Percentiles rank a stretch among this genome's conserved stretches.
Conservation (phyloP, 2,888 invertebrate species). For the Lasioglossum zephyrum region DNA sequence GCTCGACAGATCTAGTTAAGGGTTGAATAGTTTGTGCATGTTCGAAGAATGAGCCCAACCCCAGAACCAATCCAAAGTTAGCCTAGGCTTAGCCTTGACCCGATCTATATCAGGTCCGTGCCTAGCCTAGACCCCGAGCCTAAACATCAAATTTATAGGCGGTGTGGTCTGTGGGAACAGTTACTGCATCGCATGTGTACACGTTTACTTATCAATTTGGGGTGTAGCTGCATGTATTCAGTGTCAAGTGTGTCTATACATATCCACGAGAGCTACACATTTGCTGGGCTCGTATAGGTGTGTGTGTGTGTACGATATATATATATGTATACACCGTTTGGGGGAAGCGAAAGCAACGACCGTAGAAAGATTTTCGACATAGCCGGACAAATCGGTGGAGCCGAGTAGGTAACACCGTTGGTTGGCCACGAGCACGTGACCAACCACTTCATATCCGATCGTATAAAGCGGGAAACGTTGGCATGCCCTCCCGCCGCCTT, state of each 20-base stretch:
- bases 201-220: not conserved
- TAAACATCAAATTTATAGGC: constrained; percentile 6
- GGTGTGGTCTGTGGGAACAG: not conserved
- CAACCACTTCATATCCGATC: constrained; percentile 71
- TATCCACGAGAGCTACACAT: not conserved
- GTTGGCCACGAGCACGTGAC: constrained; percentile 67
- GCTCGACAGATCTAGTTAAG: not conserved
- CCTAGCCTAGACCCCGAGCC: not conserved
- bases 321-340: not conserved
- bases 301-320: too few species aligned
- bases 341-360: not conserved
- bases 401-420: constrained; percentile 56
- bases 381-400: constrained; percentile 47
- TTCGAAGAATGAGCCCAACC: not conserved
- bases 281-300: not conserved
- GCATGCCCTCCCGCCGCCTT: constrained; percentile 38
- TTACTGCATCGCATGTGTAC: not conserved
- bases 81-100: constrained; percentile 11
- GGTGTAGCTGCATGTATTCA: not conserved
- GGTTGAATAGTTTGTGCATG: not conserved
- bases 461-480: constrained; percentile 64
- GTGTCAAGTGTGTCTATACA: not conserved
- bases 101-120: not conserved
- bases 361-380: constrained; percentile 15
- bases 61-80: not conserved